A percentile compares a stretch with the other conserved stretches of the same genome.
These are phyloP conservation scores for Deilephila porcellus DNA, from an alignment of 2,888 invertebrate species.

Conservation along the genomic window DNA sequence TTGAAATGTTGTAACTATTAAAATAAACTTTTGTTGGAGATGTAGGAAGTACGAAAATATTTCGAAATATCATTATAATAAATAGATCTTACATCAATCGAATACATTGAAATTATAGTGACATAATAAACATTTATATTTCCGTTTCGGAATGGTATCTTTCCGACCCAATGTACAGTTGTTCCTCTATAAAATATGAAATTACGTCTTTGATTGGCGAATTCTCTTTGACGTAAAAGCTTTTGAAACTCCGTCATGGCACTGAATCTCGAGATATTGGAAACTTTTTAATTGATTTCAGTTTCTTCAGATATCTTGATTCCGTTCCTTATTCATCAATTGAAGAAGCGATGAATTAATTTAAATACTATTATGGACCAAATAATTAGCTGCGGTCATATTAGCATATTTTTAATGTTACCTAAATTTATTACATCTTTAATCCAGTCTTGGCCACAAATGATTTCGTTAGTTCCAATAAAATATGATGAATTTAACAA, in stretches of 20 bases:
- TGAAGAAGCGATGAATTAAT: conserved; percentile 7
- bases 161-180: background rate
- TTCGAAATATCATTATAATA: background rate
- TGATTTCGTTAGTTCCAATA: too few species aligned
- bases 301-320: conserved; percentile 1
- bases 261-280: background rate
- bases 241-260: conserved; percentile 17
- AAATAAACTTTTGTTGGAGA: background rate
- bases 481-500: too few species aligned
- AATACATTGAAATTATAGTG: background rate
- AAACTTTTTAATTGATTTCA: conserved; percentile 25
- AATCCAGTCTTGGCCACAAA: too few species aligned
- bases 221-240: conserved; percentile 29
- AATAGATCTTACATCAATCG: background rate
- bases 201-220: conserved; percentile 23
- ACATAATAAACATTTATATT: background rate
- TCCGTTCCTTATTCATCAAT: background rate
- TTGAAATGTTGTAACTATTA: background rate
- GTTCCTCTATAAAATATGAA: conserved; percentile 13
- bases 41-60: conserved; percentile 14
- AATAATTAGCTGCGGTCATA: conserved; percentile 6
- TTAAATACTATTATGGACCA: background rate
- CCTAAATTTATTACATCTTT: too few species aligned
- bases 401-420: background rate
- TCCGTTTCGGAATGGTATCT: background rate